Base-by-base conservation (phyloP, 2,113 vertebrate species). In the Anser cygnoides region DNA sequence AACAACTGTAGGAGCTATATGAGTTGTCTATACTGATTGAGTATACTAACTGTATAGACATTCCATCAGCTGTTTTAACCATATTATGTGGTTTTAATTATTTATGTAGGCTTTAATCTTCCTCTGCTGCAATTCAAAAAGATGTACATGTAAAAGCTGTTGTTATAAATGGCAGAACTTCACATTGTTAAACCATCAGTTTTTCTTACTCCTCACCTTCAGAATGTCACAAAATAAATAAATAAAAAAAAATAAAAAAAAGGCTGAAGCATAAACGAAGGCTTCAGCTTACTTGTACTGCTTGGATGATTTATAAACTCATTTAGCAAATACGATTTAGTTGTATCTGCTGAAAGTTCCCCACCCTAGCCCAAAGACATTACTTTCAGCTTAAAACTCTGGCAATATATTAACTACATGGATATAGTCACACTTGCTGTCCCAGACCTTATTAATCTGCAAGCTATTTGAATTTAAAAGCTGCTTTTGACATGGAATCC, bases 381-480 rank as follows among this genome's bases (percentile, higher is more conserved):
- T 95, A 94, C 84, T 97, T 88, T 97, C 96, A 95, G 50, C 92
- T 91, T 96, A 93, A 95, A 97, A 93, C 89, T 94, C 74, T 95
- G 90, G 89, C 93, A 96, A 82, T 72, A 87, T 87, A 95, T 96
- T 96, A 97, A 94, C 95, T 93, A 58, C 59, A 83, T 14, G 81
- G 58, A 95, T 87, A 90, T 79, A 98, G 95, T 96, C 89, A 90
- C 87, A 96, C 96, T 98, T 97, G 94, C 94, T 98, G 91, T 95
- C 90, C 84, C 93, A 96, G 93, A 91, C 92, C 92, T 93, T 97
- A 95, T 96, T 98, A 97, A 97, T 96, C 92, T 85, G 89, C 52
- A 71, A 95, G 79, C 37, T 94, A 72, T 97, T 97, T 96, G 90
- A 87, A 93, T 95, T 95, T 96, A 93, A 97, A 98, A 93, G 66